Evolutionary conservation across 1,140 invertebrate species (phyloP), one percentile per base, ranked within the genome.

Genomic region (Periplaneta americana): DNA sequence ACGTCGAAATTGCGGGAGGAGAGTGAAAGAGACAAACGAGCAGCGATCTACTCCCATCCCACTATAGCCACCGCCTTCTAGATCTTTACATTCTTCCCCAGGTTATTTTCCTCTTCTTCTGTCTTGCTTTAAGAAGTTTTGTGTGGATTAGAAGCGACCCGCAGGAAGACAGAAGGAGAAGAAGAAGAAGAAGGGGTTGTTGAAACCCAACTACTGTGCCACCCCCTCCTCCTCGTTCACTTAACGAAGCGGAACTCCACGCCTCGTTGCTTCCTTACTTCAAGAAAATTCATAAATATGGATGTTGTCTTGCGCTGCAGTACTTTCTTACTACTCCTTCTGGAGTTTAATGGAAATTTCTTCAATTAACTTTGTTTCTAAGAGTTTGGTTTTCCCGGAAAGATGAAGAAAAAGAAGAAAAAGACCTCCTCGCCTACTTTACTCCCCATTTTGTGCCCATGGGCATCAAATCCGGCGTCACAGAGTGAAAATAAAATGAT

Each of bases 351-450:
- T 78, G 76, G 76, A 78, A 78, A 78, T 78, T 66, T 36, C 76
- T 78, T 78, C 35, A 78, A 78, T 78, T 78, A 78, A 78, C 76
- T 78, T 78, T 78, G 76, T 78, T 78, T 39, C 76, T 78, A 78
- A 78, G 35, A 78, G 22, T 36, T 66, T 28, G 48, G 48, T 28
- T 66, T 48, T 28, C 48, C 13, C 48, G n/a, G 22, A 28, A 66
- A 66, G 48, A n/a, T 4, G 48, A 4, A 57, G 48, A 57, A 66
- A 9, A 66, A n/a, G n/a, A n/a, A n/a, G n/a, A n/a, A n/a, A n/a
- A n/a, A n/a, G n/a, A n/a, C 48, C 11, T 11, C 22, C 22, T 28
- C 48, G n/a, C n/a, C n/a, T n/a, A 28, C 48, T 28, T 18, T 48
- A n/a, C 39, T 48, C 39, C n/a, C 8, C 15, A 48, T n/a, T 66